Conservation (phyloP, 2,113 vertebrate genomes). For the Arenaria interpres region DNA sequence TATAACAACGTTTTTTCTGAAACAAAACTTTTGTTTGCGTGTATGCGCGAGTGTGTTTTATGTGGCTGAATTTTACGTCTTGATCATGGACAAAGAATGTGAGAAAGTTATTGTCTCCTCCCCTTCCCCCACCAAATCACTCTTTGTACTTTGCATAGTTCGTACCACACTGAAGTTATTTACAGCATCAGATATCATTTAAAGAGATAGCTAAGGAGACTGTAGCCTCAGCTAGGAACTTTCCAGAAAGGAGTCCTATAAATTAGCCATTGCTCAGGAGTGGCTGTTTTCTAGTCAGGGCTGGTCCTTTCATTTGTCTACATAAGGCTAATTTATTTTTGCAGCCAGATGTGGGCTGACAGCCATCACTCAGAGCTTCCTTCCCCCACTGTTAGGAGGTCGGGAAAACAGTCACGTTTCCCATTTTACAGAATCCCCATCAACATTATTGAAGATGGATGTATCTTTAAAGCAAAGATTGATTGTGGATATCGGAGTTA, state of each 20-base stretch:
- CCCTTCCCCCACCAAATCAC: constrained; percentile 30
- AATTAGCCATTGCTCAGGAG: constrained; percentile 81
- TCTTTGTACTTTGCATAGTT: constrained; percentile 61
- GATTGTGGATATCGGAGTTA: constrained; percentile 99
- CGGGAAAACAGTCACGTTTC: constrained; percentile 89
- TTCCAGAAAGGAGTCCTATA: constrained; percentile 82
- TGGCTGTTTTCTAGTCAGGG: constrained; percentile 77
- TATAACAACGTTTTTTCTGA: background rate
- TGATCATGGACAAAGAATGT: constrained; percentile 44
- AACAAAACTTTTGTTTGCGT: background rate
- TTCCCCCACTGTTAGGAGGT: constrained; percentile 84
- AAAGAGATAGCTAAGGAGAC: constrained; percentile 77
- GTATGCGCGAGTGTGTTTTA: background rate
- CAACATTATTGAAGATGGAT: constrained; percentile 99
- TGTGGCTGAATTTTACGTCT: constrained; percentile 56
- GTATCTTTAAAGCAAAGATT: constrained; percentile 99
- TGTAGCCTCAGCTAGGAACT: constrained; percentile 78
- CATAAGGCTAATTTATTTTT: constrained; percentile 99
- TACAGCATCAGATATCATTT: constrained; percentile 78
- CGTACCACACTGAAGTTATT: constrained; percentile 71
- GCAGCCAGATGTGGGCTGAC: constrained; percentile 97
- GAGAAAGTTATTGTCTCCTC: constrained; percentile 65
- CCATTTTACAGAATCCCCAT: constrained; percentile 94
- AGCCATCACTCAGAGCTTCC: constrained; percentile 94
- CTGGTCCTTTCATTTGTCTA: constrained; percentile 94